A percentile compares a stretch with the other conserved stretches of the same genome.
phyloP scores from a whole-genome alignment of 2,113 vertebrate species.

The Panurus biarmicus region DNA sequence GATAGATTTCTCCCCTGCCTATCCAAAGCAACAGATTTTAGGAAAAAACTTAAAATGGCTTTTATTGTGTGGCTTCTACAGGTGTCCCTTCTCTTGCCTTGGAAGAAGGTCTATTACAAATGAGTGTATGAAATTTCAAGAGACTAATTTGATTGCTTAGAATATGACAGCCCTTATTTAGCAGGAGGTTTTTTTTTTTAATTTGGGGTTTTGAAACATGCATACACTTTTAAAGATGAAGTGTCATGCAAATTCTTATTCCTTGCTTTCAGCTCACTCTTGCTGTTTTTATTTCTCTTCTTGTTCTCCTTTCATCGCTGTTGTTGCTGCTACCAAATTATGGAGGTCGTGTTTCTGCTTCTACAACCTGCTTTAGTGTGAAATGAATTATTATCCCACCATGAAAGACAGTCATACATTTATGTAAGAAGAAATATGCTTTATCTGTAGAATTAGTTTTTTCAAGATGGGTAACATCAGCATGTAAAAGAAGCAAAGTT shows the following conservation, averaged over 20 bases:
- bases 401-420: background rate
- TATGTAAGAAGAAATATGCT: background rate
- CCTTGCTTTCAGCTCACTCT: background rate
- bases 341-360: background rate
- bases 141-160: background rate
- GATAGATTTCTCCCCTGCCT: background rate
- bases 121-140: background rate
- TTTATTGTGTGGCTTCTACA: background rate
- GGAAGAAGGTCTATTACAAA: background rate
- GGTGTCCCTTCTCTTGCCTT: background rate
- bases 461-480: background rate
- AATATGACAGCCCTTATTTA: background rate
- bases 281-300: background rate
- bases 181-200: background rate
- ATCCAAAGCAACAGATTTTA: background rate
- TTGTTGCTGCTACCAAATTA: background rate
- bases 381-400: background rate
- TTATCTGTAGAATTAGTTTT: background rate
- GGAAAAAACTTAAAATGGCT: background rate
- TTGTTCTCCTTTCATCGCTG: background rate
- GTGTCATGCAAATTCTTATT: background rate
- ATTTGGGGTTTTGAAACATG: background rate
- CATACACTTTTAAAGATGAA: background rate
- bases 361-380: background rate
- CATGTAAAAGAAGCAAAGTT: background rate